These are phyloP conservation scores for Mylabris sibirica DNA, from an alignment of 2,888 invertebrate genomes.

Conservation along the genomic window DNA sequence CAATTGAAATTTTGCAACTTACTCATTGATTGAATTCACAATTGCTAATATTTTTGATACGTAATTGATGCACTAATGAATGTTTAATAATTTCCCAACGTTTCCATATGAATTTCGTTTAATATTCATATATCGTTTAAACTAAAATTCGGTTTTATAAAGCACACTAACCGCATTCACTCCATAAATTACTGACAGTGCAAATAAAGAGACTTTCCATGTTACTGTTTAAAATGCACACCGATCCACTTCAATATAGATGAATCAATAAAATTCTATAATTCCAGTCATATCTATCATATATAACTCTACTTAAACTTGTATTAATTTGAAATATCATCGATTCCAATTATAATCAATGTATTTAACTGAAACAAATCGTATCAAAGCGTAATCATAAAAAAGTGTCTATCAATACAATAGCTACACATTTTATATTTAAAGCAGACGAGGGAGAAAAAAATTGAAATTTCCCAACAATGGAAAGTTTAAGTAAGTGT, in stretches of 20 bases:
- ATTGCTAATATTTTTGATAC: background rate
- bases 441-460: background rate
- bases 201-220: conserved; percentile 11
- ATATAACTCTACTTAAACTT: background rate
- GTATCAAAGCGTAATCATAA: background rate
- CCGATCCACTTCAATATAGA: background rate
- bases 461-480: conserved; percentile 6
- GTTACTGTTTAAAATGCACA: background rate
- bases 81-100: background rate
- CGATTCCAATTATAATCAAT: too few relatives aligned
- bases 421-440: background rate
- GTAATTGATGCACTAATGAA: background rate
- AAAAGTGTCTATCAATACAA: background rate
- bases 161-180: background rate
- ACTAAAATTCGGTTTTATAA: conserved; percentile 8
- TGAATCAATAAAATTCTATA: background rate
- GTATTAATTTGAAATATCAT: background rate
- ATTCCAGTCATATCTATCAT: background rate
- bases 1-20: background rate
- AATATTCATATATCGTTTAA: conserved; percentile 3
- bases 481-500: background rate
- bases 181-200: conserved; percentile 12
- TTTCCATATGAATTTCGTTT: background rate
- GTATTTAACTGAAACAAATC: background rate
- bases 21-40: background rate